These are phyloP conservation scores for Maniola jurtina DNA, from an alignment of 1,140 invertebrate genomes.

Conservation along the genomic window DNA sequence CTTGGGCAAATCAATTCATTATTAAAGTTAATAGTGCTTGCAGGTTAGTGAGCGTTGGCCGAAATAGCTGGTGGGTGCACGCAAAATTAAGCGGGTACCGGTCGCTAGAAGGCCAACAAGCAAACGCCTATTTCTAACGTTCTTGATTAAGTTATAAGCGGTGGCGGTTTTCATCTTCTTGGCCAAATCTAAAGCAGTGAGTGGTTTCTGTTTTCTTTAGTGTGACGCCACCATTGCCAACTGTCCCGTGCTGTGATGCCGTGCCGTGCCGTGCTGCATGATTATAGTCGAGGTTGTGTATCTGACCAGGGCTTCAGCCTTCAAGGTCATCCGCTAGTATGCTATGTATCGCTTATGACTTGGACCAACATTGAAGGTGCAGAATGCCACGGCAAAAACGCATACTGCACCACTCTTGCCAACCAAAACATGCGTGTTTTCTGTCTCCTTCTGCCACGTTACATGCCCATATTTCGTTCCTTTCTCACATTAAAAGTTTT, in stretches of 20 bases:
- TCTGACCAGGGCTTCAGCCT: no score
- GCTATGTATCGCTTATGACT: conserved; percentile 27
- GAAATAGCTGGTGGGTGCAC: conserved; percentile 53
- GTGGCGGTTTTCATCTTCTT: conserved; percentile 24
- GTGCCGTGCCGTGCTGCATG: no score
- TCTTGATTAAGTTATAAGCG: conserved; percentile 28
- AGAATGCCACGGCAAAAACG: conserved; percentile 67
- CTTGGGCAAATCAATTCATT: conserved; percentile 15
- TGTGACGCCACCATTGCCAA: no score
- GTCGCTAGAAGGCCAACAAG: conserved; percentile 64
- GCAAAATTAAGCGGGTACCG: conserved; percentile 72
- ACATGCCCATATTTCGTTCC: conserved; percentile 27
- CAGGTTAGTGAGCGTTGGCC: conserved; percentile 36
- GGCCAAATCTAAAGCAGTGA: neutral
- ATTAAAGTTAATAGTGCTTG: conserved; percentile 27
- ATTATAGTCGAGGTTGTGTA: no score
- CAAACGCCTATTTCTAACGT: conserved; percentile 63
- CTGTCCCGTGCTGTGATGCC: no score
- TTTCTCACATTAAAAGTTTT: conserved; percentile 39
- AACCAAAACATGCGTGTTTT: conserved; percentile 42
- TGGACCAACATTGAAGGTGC: conserved; percentile 44
- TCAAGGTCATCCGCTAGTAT: neutral
- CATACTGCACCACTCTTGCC: conserved; percentile 70
- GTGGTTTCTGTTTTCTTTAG: no score
- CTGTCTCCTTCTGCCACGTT: conserved; percentile 40